Base-by-base conservation (phyloP, 2,113 vertebrate genomes). In the Eretmochelys imbricata region DNA sequence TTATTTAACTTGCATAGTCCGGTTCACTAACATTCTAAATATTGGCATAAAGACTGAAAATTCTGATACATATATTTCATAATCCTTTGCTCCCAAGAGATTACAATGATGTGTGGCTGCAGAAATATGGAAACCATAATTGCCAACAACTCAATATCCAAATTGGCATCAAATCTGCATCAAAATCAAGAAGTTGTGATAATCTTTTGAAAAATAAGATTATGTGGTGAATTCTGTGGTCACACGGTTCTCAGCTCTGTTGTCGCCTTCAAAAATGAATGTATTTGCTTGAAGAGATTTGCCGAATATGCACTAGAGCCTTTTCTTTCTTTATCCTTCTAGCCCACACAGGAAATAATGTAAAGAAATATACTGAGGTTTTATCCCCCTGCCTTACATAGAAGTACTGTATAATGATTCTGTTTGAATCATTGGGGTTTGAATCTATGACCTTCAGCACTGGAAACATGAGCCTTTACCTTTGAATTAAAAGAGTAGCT, bases 31-130 rank as follows among this genome's bases (percentile, higher is more conserved):
- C 25, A 48, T 42, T 0, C 0, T 25, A 3, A 53, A 57, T 81
- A n/a, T 31, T 49, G 51, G 31, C 50, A 54, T 19, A 94, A 50
- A 91, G 6, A 50, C 22, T 25, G 75, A 82, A 1, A 24, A 1
- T 5, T 85, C 62, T 69, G 62, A 19, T 31, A 69, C 14, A 19
- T 16, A 69, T 65, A 65, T 69, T 69, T 69, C 42, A 31, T 0
- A 75, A 4, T 13, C 0, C 0, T 50, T 42, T 11, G 10, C 11
- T 7, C 1, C 75, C 57, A 85, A 5, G 3, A 0, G 35, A 1
- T 0, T 82, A 49, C 4, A 69, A 9, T 38, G 13, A 62, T 35
- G 7, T 48, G 57, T 13, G 91, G 35, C 5, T 89, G 82, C 62
- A 42, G 79, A 62, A 50, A 79, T 14, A 29, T 93, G 91, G 49